Base-by-base conservation (phyloP, 30 jellyfish, hydroid and myxozoan genomes). In the Haliclystus octoradiatus region DNA sequence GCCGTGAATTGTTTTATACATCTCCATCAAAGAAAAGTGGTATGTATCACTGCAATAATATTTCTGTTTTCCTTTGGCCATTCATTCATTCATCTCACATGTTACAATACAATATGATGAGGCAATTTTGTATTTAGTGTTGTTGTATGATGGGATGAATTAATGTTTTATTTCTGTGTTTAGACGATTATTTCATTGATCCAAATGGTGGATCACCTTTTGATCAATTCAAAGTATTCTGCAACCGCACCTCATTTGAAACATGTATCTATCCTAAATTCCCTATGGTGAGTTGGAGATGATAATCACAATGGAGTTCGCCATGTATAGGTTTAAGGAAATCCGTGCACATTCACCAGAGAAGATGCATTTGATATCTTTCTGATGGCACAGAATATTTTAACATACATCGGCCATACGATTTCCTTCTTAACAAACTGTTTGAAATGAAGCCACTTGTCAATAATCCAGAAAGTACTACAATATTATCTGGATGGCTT, bases 151-250 rank as follows among this genome's bases (percentile, higher is more conserved):
- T n/a, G n/a, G n/a, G n/a, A n/a, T n/a, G n/a, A n/a, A n/a, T n/a
- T n/a, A n/a, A n/a, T n/a, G 12, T 62, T 34, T 29, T 52, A 49
- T 23, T 4, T 1, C 2, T 13, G 66, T 25, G 32, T 73, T 24
- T 40, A 86, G 96, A 89, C n/a, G 97, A 87, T 29, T 87, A 87
- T 69, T 87, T 93, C 93, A 73, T 87, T 40, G 97, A 87, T 75
- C 97, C 97, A 0, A 87, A 87, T 61, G 97, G 78, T 49, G 97
- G 97, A 69, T 87, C 97, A 15, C 50, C 73, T 12, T 34, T 62
- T 31, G 97, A 87, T 64, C 81, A 82, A 57, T 76, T 87, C 46
- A 79, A 73, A 26, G 97, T 87, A 19, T 76, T 64, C 70, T 87
- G 97, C 63, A 66, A 80, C 66, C 82, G 78, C 64, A 68, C 74